These are phyloP conservation scores for Haliclystus octoradiatus DNA, from an alignment of 30 jellyfish, hydroid and myxozoan genomes.

Conservation along the genomic window DNA sequence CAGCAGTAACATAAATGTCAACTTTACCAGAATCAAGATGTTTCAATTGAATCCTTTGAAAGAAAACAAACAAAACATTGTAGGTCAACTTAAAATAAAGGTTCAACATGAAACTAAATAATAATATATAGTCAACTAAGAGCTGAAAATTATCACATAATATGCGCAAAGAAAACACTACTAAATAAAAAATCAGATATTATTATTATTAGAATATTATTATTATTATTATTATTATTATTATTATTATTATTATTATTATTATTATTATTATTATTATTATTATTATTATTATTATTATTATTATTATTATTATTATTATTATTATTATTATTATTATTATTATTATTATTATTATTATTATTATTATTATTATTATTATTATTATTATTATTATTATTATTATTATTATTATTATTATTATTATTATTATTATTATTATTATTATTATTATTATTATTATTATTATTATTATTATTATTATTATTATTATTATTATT, in stretches of 20 bases:
- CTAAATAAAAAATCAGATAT: background rate
- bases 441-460: background rate
- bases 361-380: background rate
- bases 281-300: background rate
- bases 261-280: background rate
- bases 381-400: background rate
- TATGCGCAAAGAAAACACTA: background rate
- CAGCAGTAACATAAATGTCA: background rate
- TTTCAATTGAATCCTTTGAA: background rate
- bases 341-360: background rate
- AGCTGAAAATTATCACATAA: too few species aligned
- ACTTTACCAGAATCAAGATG: background rate
- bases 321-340: background rate
- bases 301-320: background rate
- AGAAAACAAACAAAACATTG: background rate
- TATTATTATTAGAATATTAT: background rate
- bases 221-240: background rate
- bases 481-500: background rate
- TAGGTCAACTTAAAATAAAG: background rate
- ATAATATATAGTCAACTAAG: too few species aligned
- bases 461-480: background rate
- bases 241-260: background rate
- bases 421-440: background rate
- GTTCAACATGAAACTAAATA: background rate
- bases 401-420: background rate